Evolutionary conservation across 2,888 invertebrate species (phyloP), one percentile per base, ranked within the genome.

Genomic region (Ryuthela nishihirai): DNA sequence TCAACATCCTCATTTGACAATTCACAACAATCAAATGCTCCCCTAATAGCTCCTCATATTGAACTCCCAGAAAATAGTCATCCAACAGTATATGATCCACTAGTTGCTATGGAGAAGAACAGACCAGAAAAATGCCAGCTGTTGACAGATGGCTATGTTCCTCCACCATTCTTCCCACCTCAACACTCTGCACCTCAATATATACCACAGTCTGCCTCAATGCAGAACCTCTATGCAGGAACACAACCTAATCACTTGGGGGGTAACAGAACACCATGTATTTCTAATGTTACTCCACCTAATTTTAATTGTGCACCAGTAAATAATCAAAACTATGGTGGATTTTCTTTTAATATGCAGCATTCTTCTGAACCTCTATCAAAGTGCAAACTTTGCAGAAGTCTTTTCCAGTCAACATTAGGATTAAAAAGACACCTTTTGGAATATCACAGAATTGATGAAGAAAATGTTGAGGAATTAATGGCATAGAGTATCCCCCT

Each of bases 381-480:
- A 23, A 60, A 61, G 26, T 64, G 64, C 35, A 56, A 50, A 44
- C 41, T 64, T 10, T 64, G 64, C 36, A 45, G 60, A n/a, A 54
- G 47, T 43, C 41, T 64, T 34, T 64, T 56, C 32, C 29, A 47
- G 20, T 50, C 56, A 7, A 25, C 48, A 3, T 34, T 53, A 24
- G 34, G 48, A 29, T 46, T 64, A 41, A 42, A 54, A 43, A 48
- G 42, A 49, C 64, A 64, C 47, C 39, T 64, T 24, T 47, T 61
- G 24, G 61, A 61, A 12, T 64, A 56, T 46, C 64, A 64, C 44
- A 53, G 64, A 50, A 55, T 64, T 15, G 64, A 64, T 15, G 48
- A 54, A 49, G 64, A 64, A 40, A 52, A 56, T 39, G 47, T 64
- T 36, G 56, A 60, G 40, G 54, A 54, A 26, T 42, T 60, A 23